Percentiles rank a stretch among this genome's conserved stretches.
Evolutionary conservation across 2,888 invertebrate species (phyloP).

Genomic region (Cosmopolites sordidus): DNA sequence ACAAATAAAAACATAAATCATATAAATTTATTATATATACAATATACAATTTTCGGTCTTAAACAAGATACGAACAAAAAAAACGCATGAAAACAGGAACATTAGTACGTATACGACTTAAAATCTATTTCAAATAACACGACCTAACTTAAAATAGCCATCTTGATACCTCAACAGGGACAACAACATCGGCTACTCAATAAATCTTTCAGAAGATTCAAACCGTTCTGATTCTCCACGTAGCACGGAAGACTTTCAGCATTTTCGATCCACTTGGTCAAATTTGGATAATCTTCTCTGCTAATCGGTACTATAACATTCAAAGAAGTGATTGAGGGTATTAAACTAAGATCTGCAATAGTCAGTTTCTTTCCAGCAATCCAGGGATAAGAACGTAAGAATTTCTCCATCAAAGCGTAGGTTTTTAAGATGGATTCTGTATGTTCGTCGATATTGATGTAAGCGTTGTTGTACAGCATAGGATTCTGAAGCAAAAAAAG

Average conservation of each 20-base stretch:
- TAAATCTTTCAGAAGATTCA: constrained; percentile 21
- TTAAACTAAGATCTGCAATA: constrained; percentile 38
- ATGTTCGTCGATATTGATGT: constrained; percentile 21
- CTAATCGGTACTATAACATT: constrained; percentile 32
- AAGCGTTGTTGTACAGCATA: constrained; percentile 20
- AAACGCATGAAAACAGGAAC: too few relatives aligned
- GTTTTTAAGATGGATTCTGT: constrained; percentile 48
- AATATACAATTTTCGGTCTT: too few relatives aligned
- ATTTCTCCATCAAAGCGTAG: constrained; percentile 50
- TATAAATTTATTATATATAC: too few relatives aligned
- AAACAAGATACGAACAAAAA: too few relatives aligned
- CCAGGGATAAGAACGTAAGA: constrained; percentile 50
- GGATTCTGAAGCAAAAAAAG: constrained; percentile 21
- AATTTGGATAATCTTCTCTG: constrained; percentile 29
- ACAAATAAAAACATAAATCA: too few relatives aligned
- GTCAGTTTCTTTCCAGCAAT: constrained; percentile 49
- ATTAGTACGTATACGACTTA: too few relatives aligned
- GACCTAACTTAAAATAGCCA: too few relatives aligned
- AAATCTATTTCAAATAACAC: too few relatives aligned
- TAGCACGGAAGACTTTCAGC: constrained; percentile 41
- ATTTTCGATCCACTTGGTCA: constrained; percentile 41
- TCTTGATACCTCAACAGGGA: constrained; percentile 16
- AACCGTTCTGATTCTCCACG: constrained; percentile 25
- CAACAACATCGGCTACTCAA: constrained; percentile 21
- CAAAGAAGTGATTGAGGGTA: constrained; percentile 49